These are phyloP conservation scores for Glyphotaelius pellucidus DNA, from an alignment of 2,888 invertebrate species.

Conservation along the genomic window DNA sequence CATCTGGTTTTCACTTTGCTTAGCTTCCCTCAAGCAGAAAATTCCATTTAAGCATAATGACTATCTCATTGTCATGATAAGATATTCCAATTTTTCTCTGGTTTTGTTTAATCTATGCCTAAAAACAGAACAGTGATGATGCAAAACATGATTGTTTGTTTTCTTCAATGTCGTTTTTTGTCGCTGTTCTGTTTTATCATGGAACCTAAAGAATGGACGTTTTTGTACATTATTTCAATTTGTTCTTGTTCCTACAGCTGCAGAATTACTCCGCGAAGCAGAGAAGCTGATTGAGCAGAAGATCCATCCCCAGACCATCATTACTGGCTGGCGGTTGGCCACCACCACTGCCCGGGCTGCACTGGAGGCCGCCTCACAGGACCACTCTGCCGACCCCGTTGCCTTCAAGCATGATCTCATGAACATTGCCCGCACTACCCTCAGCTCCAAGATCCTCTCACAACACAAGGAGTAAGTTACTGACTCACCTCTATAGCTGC, in stretches of 20 bases:
- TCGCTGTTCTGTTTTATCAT: background rate
- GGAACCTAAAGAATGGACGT: background rate
- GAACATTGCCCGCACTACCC: conserved; percentile 97
- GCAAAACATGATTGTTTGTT: too few relatives aligned
- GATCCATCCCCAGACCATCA: conserved; percentile 98
- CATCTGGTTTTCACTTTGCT: too few relatives aligned
- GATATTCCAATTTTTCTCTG: too few relatives aligned
- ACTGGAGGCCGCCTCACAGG: conserved; percentile 86
- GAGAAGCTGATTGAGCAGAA: conserved; percentile 95
- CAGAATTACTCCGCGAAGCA: conserved; percentile 96
- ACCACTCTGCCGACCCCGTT: conserved; percentile 88
- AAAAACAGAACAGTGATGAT: too few relatives aligned
- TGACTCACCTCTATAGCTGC: background rate
- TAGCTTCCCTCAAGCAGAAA: too few relatives aligned
- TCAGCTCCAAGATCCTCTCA: conserved; percentile 98
- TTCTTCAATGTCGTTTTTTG: background rate
- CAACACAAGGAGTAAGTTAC: conserved; percentile 92
- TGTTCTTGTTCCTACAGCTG: conserved; percentile 77
- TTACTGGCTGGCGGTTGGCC: conserved; percentile 96
- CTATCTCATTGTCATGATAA: too few relatives aligned
- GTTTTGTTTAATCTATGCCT: too few relatives aligned
- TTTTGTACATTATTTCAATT: background rate
- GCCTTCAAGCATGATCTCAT: conserved; percentile 92
- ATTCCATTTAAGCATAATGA: too few relatives aligned
- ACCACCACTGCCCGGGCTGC: conserved; percentile 90